Conservation (phyloP, 1,140 invertebrate species). For the Heliothis virescens region DNA sequence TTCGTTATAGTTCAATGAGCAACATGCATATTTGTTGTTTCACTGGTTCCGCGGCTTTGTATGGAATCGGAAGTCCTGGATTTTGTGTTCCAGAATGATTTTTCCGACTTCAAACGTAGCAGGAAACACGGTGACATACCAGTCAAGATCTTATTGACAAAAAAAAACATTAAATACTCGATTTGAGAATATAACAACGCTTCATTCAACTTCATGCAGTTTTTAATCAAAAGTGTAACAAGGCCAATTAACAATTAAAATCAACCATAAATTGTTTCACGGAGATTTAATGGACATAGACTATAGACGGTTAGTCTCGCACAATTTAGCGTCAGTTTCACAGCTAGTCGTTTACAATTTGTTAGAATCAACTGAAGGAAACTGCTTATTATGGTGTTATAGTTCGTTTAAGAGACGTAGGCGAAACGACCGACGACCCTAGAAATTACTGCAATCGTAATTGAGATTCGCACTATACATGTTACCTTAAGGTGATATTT, state of each 20-base stretch:
- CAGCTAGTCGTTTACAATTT: slow-evolving; percentile 7
- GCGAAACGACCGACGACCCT: background rate
- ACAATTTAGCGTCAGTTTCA: slow-evolving; percentile 20
- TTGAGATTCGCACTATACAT: background rate
- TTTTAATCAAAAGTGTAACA: background rate
- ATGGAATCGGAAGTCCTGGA: background rate
- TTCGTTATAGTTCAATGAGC: slow-evolving; percentile 55
- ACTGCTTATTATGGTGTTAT: slow-evolving; percentile 25
- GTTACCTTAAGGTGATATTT: too few species aligned
- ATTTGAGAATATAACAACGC: too few species aligned
- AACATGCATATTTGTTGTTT: background rate
- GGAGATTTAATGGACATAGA: slow-evolving; percentile 4
- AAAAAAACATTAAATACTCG: too few species aligned
- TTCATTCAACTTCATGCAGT: background rate
- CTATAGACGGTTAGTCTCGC: background rate
- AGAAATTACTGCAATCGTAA: background rate
- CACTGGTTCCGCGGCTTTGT: background rate
- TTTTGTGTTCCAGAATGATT: background rate
- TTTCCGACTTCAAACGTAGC: too few species aligned
- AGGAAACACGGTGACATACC: too few species aligned
- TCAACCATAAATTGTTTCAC: background rate
- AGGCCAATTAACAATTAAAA: background rate
- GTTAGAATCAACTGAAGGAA: slow-evolving; percentile 11
- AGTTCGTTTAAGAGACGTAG: slow-evolving; percentile 9
- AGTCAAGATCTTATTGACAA: too few species aligned